phyloP scores from a whole-genome alignment of 2,797 vertebrate species.

The Chrosomus eos region DNA sequence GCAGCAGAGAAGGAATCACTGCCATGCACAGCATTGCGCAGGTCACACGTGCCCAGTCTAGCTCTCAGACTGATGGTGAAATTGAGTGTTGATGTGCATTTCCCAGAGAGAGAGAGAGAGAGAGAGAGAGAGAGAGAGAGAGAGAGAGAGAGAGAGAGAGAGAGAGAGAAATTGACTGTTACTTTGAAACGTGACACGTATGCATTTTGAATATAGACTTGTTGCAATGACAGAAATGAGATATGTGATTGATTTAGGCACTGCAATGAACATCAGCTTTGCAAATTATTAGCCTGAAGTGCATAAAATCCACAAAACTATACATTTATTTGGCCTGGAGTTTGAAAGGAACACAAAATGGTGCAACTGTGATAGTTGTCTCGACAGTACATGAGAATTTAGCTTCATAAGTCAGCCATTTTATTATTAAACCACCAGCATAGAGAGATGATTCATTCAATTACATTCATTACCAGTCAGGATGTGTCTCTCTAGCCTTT shows the following conservation, averaged over 20 bases:
- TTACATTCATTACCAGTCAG: slow-evolving; percentile 79
- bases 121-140: not conserved
- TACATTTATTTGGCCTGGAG: not conserved
- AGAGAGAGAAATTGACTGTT: not conserved
- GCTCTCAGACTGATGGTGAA: slow-evolving; percentile 86
- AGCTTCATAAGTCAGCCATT: not conserved
- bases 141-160: not conserved
- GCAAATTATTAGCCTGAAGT: not conserved
- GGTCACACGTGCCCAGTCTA: slow-evolving; percentile 88
- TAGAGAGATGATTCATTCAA: not conserved
- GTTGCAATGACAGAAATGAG: not conserved
- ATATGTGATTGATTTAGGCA: not conserved
- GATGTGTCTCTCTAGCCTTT: slow-evolving; percentile 84
- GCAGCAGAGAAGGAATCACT: slow-evolving; percentile 84
- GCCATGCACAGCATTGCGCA: slow-evolving; percentile 92
- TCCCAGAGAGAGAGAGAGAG: not conserved
- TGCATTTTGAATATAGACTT: not conserved
- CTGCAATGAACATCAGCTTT: not conserved
- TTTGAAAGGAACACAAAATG: not conserved
- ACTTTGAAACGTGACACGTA: not conserved
- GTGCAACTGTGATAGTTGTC: not conserved
- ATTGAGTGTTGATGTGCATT: not conserved
- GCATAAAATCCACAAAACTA: not conserved
- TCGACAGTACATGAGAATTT: not conserved
- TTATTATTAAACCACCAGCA: not conserved